These are phyloP conservation scores for Hyles lineata DNA, from an alignment of 2,888 invertebrate genomes.

Conservation along the genomic window DNA sequence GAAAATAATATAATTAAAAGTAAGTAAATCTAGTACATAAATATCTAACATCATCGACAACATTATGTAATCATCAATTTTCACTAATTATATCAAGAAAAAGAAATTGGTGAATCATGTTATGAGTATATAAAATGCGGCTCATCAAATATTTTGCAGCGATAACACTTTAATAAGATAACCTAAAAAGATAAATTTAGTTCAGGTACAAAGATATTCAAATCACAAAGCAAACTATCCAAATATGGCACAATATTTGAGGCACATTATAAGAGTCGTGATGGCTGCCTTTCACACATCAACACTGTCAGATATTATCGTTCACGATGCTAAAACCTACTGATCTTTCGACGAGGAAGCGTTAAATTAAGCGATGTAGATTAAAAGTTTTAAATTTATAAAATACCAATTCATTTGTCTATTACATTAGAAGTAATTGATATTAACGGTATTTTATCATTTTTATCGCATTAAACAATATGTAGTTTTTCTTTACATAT, in stretches of 20 bases:
- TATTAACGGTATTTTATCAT: no score
- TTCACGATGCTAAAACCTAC: conserved; percentile 4
- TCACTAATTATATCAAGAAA: no score
- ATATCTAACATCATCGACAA: no score
- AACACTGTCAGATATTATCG: conserved; percentile 11
- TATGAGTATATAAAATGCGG: conserved; percentile 3
- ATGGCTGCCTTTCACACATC: not conserved
- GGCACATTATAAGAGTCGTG: not conserved
- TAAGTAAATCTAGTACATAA: no score
- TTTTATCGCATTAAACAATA: no score
- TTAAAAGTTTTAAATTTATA: not conserved
- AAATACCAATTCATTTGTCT: not conserved
- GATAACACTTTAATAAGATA: conserved; percentile 7
- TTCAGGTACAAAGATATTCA: not conserved
- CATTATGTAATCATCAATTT: no score
- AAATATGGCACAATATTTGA: conserved; percentile 10
- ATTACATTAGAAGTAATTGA: no score
- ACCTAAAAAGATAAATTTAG: conserved; percentile 18
- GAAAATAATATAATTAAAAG: no score
- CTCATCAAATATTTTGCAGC: conserved; percentile 1
- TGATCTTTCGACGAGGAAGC: not conserved
- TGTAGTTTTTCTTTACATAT: no score
- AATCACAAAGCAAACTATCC: not conserved
- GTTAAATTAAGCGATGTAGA: not conserved
- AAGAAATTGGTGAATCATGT: not conserved